Base-by-base conservation (phyloP, 1,140 invertebrate genomes). In the Brachionus rubens region DNA sequence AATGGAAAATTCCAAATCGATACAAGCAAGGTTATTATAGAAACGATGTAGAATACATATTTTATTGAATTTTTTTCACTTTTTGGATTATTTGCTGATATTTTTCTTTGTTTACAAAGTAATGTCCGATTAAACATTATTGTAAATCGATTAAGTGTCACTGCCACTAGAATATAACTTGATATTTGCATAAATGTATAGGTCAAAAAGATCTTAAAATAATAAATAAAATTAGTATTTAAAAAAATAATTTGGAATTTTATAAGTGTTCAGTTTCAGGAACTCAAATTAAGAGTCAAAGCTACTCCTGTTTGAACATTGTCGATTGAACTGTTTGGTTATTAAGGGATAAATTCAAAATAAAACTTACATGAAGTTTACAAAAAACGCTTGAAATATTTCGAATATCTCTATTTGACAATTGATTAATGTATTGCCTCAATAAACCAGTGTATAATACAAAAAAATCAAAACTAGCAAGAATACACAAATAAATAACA, bases 181-280 rank as follows among this genome's bases (percentile, higher is more conserved):
- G 68, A 72, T 54, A 54, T 72, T 54, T 72, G 68, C 68, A 72
- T 72, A 14, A 72, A 50, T 19, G 68, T 72, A 54, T 72, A 72
- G 1, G 68, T 72, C 24, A 72, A 40, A 50, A 72, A 72, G 12
- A 72, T 43, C 59, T 65, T 43, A 2, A 41, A 26, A 14, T 14
- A 46, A 46, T 3, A 65, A 65, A 40, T 36, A 40, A 36, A 1
- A 62, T 59, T 59, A 16, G n/a, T n/a, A n/a, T n/a, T n/a, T n/a
- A 16, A 33, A 16, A 33, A 6, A 24, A 14, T 2, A 36, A 4
- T 7, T 59, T 4, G 21, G 40, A 40, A 19, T 0, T 40, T 62
- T 21, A 21, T 19, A 40, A 10, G 3, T 9, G 33, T 5, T 36
- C 9, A 9, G 33, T 36, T 36, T 36, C 33, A 9, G 33, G 9